Evolutionary conservation across 2,888 invertebrate species (phyloP).

Genomic region (Patella caerulea): DNA sequence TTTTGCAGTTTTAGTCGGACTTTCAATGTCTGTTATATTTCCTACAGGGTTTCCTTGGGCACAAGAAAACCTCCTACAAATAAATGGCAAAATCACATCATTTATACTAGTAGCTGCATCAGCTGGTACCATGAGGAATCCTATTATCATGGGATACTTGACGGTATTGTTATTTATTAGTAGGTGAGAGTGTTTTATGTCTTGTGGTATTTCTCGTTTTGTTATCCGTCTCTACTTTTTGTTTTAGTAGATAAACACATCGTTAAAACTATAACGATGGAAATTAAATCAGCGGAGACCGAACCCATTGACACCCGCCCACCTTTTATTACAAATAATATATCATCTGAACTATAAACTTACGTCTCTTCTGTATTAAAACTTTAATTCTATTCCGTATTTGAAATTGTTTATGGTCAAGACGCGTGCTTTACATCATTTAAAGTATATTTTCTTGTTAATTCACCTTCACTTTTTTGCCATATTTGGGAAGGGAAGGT

Average conservation of each 20-base stretch:
- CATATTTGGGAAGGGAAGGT: too few species aligned
- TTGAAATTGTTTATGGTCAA: too few species aligned
- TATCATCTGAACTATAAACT: too few species aligned
- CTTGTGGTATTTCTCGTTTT: constrained; percentile 46
- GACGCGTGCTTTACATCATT: too few species aligned
- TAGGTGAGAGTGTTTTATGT: constrained; percentile 48
- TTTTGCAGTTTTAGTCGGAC: constrained; percentile 62
- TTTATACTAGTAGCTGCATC: constrained; percentile 67
- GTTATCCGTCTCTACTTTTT: constrained; percentile 8
- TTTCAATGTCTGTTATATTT: constrained; percentile 70
- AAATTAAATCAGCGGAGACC: background rate
- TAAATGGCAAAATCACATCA: constrained; percentile 69
- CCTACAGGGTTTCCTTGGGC: constrained; percentile 71
- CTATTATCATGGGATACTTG: constrained; percentile 63
- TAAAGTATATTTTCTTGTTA: too few species aligned
- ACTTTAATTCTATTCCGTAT: too few species aligned
- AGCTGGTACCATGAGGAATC: constrained; percentile 68
- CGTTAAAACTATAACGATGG: background rate
- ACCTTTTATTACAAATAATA: too few species aligned
- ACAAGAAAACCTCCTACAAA: constrained; percentile 64
- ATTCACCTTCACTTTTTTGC: too few species aligned
- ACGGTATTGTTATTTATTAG: constrained; percentile 65
- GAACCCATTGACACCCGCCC: too few species aligned
- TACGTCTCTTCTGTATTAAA: too few species aligned
- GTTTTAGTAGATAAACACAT: background rate